Conservation (phyloP, 2,113 vertebrate species). For the Climacteris rufus region DNA sequence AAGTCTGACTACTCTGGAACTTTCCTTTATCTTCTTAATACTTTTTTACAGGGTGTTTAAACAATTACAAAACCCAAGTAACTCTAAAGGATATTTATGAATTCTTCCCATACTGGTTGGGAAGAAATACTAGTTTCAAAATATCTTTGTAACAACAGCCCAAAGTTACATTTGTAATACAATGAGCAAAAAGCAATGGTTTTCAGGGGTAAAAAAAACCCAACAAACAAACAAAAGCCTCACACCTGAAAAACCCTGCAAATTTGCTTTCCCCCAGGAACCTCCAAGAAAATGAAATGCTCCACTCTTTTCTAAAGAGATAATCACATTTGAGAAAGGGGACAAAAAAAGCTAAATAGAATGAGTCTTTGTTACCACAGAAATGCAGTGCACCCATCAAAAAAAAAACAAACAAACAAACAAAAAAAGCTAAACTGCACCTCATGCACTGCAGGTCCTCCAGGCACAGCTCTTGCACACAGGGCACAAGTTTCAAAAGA, state of each 20-base stretch:
- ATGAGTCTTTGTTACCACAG: not conserved
- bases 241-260: not conserved
- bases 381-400: not conserved
- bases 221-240: not conserved
- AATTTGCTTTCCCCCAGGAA: not conserved
- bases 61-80: not conserved
- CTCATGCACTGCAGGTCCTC: not conserved
- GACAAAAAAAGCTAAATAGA: not conserved
- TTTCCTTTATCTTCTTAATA: not conserved
- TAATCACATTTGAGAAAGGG: not conserved
- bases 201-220: not conserved
- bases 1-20: not conserved
- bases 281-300: accelerated
- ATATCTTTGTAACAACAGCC: not conserved
- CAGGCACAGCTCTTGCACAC: not conserved
- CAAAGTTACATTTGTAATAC: not conserved
- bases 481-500: accelerated
- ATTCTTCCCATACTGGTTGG: not conserved
- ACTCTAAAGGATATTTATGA: not conserved
- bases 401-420: no score
- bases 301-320: not conserved
- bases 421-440: not conserved
- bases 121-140: not conserved
- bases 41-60: not conserved
- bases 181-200: not conserved